A percentile compares a stretch with the other conserved stretches of the same genome.
Evolutionary conservation across 2,888 invertebrate species (phyloP).

Genomic region (Sturmia bella): DNA sequence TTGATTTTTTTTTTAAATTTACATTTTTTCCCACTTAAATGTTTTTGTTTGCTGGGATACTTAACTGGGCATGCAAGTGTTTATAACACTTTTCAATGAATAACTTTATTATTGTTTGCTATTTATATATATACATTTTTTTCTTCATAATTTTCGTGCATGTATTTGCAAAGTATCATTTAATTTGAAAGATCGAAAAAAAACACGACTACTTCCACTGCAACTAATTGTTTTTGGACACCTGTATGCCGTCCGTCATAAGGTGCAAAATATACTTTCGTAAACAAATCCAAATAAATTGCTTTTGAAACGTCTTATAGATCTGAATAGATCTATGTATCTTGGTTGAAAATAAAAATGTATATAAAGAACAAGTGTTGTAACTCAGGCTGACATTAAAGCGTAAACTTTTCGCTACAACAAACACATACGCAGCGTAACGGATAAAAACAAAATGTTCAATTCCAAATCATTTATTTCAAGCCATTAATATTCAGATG

Average conservation of each 20-base stretch:
- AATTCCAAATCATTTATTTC: conserved; percentile 3
- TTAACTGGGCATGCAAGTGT: conserved; percentile 31
- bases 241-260: conserved; percentile 54
- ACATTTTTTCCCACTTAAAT: no score
- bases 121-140: conserved; percentile 31
- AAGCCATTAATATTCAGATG: conserved; percentile 11
- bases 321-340: conserved; percentile 17
- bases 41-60: no score
- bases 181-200: conserved; percentile 47
- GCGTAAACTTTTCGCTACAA: conserved; percentile 11
- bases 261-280: conserved; percentile 45
- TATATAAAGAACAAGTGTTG: conserved; percentile 38
- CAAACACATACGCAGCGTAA: conserved; percentile 2
- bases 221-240: conserved; percentile 69
- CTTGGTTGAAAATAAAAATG: conserved; percentile 30
- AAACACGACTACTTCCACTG: conserved; percentile 44
- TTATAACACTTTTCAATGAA: conserved; percentile 33
- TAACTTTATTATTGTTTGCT: conserved; percentile 58
- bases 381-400: conserved; percentile 63
- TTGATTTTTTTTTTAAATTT: no score
- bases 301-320: conserved; percentile 23
- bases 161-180: conserved; percentile 48
- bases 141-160: conserved; percentile 4
- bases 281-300: conserved; percentile 17
- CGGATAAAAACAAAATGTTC: background rate